Percentiles rank a stretch among this genome's conserved stretches.
These are phyloP conservation scores for Sebastes umbrosus DNA, from an alignment of 2,797 vertebrate species.

Conservation along the genomic window DNA sequence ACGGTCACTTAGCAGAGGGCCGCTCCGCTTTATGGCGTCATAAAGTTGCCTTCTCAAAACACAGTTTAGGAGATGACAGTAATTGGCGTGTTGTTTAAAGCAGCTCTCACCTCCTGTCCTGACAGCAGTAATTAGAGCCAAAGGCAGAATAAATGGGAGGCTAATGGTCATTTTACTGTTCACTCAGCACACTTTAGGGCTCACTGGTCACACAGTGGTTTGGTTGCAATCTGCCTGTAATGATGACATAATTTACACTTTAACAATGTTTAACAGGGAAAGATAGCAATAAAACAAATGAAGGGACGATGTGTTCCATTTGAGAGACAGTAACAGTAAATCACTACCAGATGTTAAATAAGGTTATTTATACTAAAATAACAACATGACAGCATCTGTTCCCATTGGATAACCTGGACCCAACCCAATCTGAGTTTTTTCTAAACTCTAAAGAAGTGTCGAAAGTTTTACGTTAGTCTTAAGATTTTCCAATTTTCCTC, in stretches of 20 bases:
- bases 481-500: not conserved
- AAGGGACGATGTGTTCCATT: not conserved
- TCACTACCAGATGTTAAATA: not conserved
- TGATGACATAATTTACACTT: not conserved
- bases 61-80: conserved; percentile 79
- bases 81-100: conserved; percentile 79
- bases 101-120: conserved; percentile 76
- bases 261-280: not conserved
- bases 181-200: conserved; percentile 18
- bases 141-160: conserved; percentile 47
- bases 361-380: not conserved
- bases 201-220: conserved; percentile 17
- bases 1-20: conserved; percentile 63
- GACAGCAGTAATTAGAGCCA: conserved; percentile 79
- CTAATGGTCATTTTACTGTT: conserved; percentile 51
- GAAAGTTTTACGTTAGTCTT: not conserved
- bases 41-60: conserved; percentile 85
- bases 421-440: not conserved
- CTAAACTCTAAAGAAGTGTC: not conserved
- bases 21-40: conserved; percentile 81
- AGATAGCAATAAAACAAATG: not conserved
- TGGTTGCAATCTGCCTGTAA: not conserved
- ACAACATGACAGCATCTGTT: not conserved
- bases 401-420: not conserved
- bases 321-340: not conserved